Percentiles rank a stretch among this genome's conserved stretches.
phyloP scores from a whole-genome alignment of 2,113 vertebrate species.

The Limnothrissa miodon region DNA sequence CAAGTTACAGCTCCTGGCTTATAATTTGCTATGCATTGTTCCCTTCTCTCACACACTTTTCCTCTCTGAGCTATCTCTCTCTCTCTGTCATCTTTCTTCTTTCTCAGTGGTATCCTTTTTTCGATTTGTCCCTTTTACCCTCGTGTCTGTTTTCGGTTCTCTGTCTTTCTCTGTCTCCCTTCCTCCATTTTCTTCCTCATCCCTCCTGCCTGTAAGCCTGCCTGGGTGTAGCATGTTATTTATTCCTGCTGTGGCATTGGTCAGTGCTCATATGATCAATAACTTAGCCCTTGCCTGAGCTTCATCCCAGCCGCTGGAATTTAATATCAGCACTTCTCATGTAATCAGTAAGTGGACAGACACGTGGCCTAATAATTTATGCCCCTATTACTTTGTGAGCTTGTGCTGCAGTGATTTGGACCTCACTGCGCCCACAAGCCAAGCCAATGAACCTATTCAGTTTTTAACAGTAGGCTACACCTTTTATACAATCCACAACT shows the following conservation, averaged over 20 bases:
- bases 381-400: background rate
- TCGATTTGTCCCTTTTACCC: background rate
- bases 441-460: background rate
- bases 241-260: background rate
- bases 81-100: background rate
- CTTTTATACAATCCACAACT: no score
- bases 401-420: background rate
- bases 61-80: background rate
- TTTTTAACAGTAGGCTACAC: background rate
- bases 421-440: background rate
- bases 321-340: conserved; percentile 12
- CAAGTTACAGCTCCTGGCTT: background rate
- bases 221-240: background rate
- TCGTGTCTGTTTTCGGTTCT: background rate
- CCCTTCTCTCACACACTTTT: background rate
- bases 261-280: background rate
- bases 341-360: background rate
- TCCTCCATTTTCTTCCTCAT: background rate
- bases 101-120: background rate
- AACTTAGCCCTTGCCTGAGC: background rate
- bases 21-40: background rate
- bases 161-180: background rate
- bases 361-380: background rate
- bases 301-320: background rate
- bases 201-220: background rate